Conservation (phyloP, 2,113 vertebrate species). For the Eonycteris spelaea region DNA sequence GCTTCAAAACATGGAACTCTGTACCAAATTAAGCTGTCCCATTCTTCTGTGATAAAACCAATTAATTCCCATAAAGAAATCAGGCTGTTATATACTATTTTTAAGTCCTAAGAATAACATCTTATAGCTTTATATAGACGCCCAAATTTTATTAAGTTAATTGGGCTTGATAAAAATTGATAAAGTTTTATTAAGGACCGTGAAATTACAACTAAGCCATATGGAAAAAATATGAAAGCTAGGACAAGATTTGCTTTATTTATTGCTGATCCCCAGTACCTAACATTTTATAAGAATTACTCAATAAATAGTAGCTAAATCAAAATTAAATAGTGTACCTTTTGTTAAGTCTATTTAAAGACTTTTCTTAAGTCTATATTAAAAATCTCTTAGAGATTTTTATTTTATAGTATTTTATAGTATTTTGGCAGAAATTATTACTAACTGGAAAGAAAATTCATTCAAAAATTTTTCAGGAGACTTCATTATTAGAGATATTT, state of each 20-base stretch:
- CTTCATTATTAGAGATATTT: not conserved
- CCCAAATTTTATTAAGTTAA: not conserved
- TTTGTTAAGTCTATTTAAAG: not conserved
- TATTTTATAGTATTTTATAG: not conserved
- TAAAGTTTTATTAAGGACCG: not conserved
- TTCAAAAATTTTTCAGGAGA: not conserved
- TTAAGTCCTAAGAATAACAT: not conserved
- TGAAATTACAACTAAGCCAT: not conserved
- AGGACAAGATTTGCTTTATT: not conserved
- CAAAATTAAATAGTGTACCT: not conserved
- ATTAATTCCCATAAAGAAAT: not conserved
- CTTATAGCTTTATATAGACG: not conserved
- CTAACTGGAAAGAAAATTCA: not conserved
- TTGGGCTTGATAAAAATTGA: not conserved
- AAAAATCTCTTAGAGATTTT: not conserved
- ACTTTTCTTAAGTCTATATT: not conserved
- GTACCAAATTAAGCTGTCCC: not conserved
- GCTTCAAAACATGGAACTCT: not conserved
- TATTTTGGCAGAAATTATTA: slow-evolving; percentile 18
- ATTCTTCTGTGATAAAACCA: not conserved
- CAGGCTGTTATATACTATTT: not conserved
- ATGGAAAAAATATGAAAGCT: not conserved
- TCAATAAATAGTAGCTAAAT: not conserved
- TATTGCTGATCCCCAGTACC: not conserved
- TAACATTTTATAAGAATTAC: slow-evolving; percentile 9